Evolutionary conservation across 2,797 vertebrate species (phyloP).

Genomic region (Ambastaia sidthimunki): DNA sequence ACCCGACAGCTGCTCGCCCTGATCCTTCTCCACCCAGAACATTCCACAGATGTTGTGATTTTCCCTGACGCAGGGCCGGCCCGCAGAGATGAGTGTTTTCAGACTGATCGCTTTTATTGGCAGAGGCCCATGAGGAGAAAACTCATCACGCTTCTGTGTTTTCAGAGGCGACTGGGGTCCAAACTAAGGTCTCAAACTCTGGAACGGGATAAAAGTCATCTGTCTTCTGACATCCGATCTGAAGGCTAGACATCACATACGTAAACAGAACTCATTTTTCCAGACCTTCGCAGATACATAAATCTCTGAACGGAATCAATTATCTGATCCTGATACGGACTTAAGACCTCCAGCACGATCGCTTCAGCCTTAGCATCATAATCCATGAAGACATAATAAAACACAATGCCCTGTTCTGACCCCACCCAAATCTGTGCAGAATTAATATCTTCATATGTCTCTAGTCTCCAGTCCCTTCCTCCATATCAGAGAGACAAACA

Average conservation of each 20-base stretch:
- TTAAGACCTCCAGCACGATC: constrained; percentile 11
- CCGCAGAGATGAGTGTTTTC: constrained; percentile 38
- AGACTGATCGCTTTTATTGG: constrained; percentile 47
- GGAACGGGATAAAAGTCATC: constrained; percentile 40
- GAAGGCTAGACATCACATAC: constrained; percentile 6
- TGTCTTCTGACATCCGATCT: constrained; percentile 34
- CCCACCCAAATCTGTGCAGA: constrained; percentile 35
- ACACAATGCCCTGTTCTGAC: constrained; percentile 44
- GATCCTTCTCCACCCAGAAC: background rate
- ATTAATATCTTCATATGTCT: constrained; percentile 55
- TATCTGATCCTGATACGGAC: constrained; percentile 35
- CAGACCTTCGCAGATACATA: constrained; percentile 36
- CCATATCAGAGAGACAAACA: constrained; percentile 14
- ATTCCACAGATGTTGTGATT: constrained; percentile 23
- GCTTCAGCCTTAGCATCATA: constrained; percentile 36
- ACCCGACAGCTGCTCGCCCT: background rate
- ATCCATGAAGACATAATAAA: constrained; percentile 54
- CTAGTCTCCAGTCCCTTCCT: constrained; percentile 4
- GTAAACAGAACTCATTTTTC: constrained; percentile 24
- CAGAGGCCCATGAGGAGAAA: constrained; percentile 46
- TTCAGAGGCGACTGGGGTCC: background rate
- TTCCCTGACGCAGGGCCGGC: constrained; percentile 22
- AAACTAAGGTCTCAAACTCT: constrained; percentile 3
- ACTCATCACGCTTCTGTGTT: constrained; percentile 50
- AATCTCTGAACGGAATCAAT: constrained; percentile 57